Evolutionary conservation across 2,888 invertebrate genomes (phyloP), one percentile per base, ranked within the genome.

Genomic region (Drosophila neotestacea): DNA sequence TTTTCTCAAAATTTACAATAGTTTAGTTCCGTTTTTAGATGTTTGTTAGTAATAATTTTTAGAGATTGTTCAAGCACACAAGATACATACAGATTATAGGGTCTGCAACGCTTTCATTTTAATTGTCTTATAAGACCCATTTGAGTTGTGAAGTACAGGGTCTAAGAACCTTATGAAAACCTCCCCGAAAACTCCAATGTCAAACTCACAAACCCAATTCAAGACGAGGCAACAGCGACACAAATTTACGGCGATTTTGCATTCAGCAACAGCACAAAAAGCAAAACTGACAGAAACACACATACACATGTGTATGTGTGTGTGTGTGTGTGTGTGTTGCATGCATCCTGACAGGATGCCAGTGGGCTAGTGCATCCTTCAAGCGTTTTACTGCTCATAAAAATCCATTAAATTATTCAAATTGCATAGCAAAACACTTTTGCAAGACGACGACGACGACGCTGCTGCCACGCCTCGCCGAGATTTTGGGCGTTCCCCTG

Each of bases 391-490:
- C 88, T 88, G 88, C 89, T 83, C 89, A 89, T 89, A 89, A 88
- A 89, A 88, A 89, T 89, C 86, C 86, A 89, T 88, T 88, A 89
- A 88, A 88, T 88, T 89, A 88, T 88, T 88, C 83, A 89, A 89
- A 88, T 84, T 80, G 86, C 86, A 81, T 81, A 72, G 81, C 82
- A 84, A 79, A 79, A 79, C 78, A 63, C 77, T 70, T 77, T 77
- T 64, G 66, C 69, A 62, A 66, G 54, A 64, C 76, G 66, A 34
- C 27, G 55, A 30, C 48, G 50, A 50, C 41, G 41, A 28, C 44
- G 39, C 34, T 27, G 56, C 54, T 51, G 70, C 70, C 73, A 73
- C 76, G 76, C 76, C 73, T 70, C 36, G 55, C 34, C 10, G 66
- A 75, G 77, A 75, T 75, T 75, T 76, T 61, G 65, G 74, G 76